These are phyloP conservation scores for Spea hammondii DNA, from an alignment of 2,797 vertebrate species.

Conservation along the genomic window DNA sequence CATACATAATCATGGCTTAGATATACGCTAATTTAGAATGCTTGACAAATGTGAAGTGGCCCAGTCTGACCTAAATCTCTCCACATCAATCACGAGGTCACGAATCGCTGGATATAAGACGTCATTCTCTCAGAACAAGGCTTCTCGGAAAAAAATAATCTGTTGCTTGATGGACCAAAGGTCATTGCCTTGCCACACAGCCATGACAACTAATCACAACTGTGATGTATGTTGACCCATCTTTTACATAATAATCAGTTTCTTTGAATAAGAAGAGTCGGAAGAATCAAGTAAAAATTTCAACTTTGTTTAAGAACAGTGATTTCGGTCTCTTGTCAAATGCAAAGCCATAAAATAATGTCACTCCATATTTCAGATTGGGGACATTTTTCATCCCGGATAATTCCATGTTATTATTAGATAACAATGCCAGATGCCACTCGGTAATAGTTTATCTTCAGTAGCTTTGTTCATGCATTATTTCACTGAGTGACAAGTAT, in stretches of 20 bases:
- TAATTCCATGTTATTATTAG: conserved; percentile 1
- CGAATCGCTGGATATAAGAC: conserved; percentile 8
- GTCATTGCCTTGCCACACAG: conserved; percentile 23
- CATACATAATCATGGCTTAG: conserved; percentile 43
- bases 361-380: conserved; percentile 4
- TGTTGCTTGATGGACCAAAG: conserved; percentile 24
- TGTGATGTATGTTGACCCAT: conserved; percentile 12
- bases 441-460: not conserved
- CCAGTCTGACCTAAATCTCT: conserved; percentile 23
- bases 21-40: conserved; percentile 30
- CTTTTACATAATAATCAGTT: conserved; percentile 41
- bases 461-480: no score
- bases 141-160: conserved; percentile 40
- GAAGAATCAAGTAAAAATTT: conserved; percentile 5
- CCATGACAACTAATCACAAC: conserved; percentile 29
- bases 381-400: conserved; percentile 6
- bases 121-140: not conserved
- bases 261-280: conserved; percentile 9
- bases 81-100: conserved; percentile 39
- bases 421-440: not conserved
- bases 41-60: conserved; percentile 41
- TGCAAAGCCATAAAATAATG: not conserved
- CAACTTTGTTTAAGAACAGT: conserved; percentile 5
- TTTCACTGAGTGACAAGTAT: no score
- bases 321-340: conserved; percentile 5